phyloP scores from a whole-genome alignment of 1,140 invertebrate species.

The Papilio xuthus region DNA sequence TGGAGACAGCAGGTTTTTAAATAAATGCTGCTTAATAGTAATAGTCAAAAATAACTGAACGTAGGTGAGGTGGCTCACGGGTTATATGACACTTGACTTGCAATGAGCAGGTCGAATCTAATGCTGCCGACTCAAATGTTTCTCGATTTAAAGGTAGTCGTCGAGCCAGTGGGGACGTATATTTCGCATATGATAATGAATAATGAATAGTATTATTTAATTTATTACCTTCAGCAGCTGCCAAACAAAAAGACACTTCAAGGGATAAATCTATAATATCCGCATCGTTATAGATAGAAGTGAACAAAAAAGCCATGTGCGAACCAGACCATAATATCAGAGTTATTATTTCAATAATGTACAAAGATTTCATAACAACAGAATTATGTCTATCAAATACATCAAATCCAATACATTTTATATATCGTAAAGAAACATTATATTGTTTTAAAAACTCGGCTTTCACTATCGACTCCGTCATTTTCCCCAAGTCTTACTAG shows the following conservation, averaged over 20 bases:
- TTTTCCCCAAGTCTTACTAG: background rate
- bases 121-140: too few relatives aligned
- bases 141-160: too few relatives aligned
- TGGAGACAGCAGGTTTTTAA: too few relatives aligned
- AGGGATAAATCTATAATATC: background rate
- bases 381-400: background rate
- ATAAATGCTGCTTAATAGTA: too few relatives aligned
- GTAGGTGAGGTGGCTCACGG: too few relatives aligned
- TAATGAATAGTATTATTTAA: background rate
- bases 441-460: conserved; percentile 7
- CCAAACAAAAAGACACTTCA: background rate
- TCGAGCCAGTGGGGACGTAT: too few relatives aligned
- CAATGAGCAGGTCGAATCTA: too few relatives aligned
- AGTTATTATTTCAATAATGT: background rate
- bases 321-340: background rate
- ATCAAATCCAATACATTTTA: background rate
- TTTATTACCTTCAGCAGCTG: conserved; percentile 16
- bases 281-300: background rate
- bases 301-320: conserved; percentile 1
- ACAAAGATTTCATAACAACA: background rate
- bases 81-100: too few relatives aligned
- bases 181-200: background rate
- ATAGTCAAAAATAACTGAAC: too few relatives aligned
- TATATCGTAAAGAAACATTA: background rate
- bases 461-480: background rate